phyloP scores from a whole-genome alignment of 2,797 vertebrate species.

The Enteromius anoplus region DNA sequence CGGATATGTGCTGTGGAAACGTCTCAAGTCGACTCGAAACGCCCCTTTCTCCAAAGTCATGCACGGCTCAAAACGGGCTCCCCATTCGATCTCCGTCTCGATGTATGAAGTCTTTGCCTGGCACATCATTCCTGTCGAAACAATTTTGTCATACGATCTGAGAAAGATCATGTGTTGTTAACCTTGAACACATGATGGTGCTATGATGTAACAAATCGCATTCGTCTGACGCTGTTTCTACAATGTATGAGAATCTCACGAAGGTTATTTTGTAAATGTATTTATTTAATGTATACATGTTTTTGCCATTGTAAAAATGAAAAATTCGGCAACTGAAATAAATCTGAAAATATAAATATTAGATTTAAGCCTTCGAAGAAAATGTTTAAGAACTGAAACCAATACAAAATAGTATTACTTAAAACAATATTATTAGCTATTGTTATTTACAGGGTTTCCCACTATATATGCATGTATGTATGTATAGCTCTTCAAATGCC shows the following conservation, averaged over 20 bases:
- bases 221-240: not conserved
- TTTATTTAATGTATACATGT: not conserved
- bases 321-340: no score
- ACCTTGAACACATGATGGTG: constrained; percentile 1
- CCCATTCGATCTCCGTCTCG: constrained; percentile 62
- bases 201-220: not conserved
- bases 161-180: not conserved
- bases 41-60: constrained; percentile 59
- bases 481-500: no score
- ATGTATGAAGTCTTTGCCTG: constrained; percentile 48
- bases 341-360: no score
- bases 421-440: no score
- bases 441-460: no score
- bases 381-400: no score
- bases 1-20: constrained; percentile 60
- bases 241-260: not conserved
- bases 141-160: constrained; percentile 48
- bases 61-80: constrained; percentile 57
- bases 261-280: not conserved
- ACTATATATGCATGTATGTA: no score
- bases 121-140: constrained; percentile 55
- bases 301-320: not conserved
- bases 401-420: no score
- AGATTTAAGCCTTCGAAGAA: no score
- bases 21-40: constrained; percentile 58